Evolutionary conservation across 2,888 invertebrate species (phyloP), one percentile per base, ranked within the genome.

Genomic region (Chironomus tentans): DNA sequence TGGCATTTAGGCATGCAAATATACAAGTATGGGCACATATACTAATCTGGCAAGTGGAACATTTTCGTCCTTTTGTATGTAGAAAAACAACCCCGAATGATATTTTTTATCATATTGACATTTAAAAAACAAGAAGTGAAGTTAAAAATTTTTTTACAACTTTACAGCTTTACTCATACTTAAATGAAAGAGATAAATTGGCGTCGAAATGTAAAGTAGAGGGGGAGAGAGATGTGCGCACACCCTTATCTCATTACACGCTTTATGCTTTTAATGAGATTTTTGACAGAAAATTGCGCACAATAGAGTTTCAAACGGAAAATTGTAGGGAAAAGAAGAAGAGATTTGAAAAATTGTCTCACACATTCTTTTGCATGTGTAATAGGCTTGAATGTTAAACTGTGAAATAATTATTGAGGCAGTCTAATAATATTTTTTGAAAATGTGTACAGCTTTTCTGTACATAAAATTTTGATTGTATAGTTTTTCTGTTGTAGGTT

Each of bases 181-280:
- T 15, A 38, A 68, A 15, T 48, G 21, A 46, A 48, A 46, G 47
- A 50, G 50, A 71, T 48, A 71, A 71, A 71, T 71, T 71, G 71
- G 48, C 56, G 71, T 22, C 70, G 46, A 28, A 69, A 70, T 38
- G 15, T 56, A 56, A 10, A 38, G 38, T 38, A 38, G 10, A 10
- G 38, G 38, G 10, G 2, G 38, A 38, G 38, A 38, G 38, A 38
- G 18, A 56, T 62, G 62, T 21, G 72, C 72, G 28, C 68, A 18
- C 68, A 18, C 72, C 72, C 72, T 72, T 61, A 61, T 72, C 70
- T 70, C 72, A 62, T 72, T 72, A 50, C 72, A 62, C 72, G 72
- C 61, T 72, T 61, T 47, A 70, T 65, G 65, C 65, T 24, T 65
- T 21, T 65, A 65, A 65, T 65, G 65, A 65, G 65, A 65, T 65